These are phyloP conservation scores for Hyperoplus lanceolatus DNA, from an alignment of 2,797 vertebrate genomes.

Conservation along the genomic window DNA sequence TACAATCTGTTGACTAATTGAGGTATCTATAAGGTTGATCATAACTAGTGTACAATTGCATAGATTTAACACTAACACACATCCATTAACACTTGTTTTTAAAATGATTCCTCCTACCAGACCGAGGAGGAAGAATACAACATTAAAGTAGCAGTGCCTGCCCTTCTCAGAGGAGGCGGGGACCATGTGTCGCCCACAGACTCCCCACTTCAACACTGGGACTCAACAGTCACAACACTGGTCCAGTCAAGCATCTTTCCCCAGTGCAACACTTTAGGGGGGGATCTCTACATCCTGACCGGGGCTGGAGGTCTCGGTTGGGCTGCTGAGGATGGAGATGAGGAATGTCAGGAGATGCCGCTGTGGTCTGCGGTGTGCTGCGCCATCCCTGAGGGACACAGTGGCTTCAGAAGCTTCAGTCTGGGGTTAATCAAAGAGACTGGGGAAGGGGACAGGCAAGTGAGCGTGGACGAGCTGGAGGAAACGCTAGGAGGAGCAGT, in stretches of 20 bases:
- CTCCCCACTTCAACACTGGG: conserved; percentile 76
- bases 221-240: conserved; percentile 73
- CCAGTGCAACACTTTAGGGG: conserved; percentile 71
- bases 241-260: conserved; percentile 71
- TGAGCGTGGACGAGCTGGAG: conserved; percentile 80
- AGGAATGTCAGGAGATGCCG: conserved; percentile 53
- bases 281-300: conserved; percentile 82
- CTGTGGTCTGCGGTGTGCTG: conserved; percentile 83
- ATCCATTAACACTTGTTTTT: conserved; percentile 15
- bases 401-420: conserved; percentile 76
- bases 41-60: background rate
- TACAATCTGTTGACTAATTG: background rate
- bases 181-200: conserved; percentile 40
- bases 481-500: conserved; percentile 73
- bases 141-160: conserved; percentile 63
- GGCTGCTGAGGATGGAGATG: conserved; percentile 48
- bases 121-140: conserved; percentile 52
- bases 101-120: conserved; percentile 39
- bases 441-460: conserved; percentile 59
- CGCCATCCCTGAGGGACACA: conserved; percentile 53
- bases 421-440: conserved; percentile 76
- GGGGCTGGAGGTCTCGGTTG: conserved; percentile 63
- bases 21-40: background rate
- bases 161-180: conserved; percentile 68
- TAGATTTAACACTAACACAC: background rate